Conservation (phyloP, 2,113 vertebrate genomes). For the Channa argus region DNA sequence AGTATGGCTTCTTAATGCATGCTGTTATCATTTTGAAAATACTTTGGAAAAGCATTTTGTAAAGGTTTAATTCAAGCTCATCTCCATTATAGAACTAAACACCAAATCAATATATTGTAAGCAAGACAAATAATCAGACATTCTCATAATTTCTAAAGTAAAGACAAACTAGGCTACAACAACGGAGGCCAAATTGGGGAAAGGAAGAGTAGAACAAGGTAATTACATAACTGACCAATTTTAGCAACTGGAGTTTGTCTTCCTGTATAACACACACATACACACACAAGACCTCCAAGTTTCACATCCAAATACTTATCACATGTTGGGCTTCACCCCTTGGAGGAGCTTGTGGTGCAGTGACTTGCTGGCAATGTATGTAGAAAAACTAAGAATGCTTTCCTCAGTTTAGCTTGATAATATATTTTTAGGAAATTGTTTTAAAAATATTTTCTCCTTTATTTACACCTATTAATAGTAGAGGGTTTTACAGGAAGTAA, state of each 20-base stretch:
- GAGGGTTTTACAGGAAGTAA: too few relatives aligned
- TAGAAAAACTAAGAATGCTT: too few relatives aligned
- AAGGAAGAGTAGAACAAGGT: conserved; percentile 8
- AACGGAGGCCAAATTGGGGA: not conserved
- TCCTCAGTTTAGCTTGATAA: not conserved
- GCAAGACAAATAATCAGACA: too few relatives aligned
- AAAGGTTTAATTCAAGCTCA: not conserved
- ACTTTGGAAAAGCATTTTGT: not conserved
- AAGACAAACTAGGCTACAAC: not conserved
- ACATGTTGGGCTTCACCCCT: conserved; percentile 5
- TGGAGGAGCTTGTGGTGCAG: conserved; percentile 12
- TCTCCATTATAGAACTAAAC: too few relatives aligned
- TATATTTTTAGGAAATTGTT: too few relatives aligned
- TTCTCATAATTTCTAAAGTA: too few relatives aligned
- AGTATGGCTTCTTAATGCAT: not conserved
- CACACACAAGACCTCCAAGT: conserved; percentile 25
- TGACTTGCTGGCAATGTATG: not conserved
- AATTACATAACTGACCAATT: conserved; percentile 67
- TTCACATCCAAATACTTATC: conserved; percentile 31
- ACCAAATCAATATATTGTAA: too few relatives aligned
- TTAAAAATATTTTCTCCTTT: too few relatives aligned
- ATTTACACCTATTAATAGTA: too few relatives aligned
- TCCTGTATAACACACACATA: conserved; percentile 27
- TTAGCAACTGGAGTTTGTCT: conserved; percentile 59
- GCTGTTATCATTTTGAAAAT: not conserved